Base-by-base conservation (phyloP, 1,140 invertebrate species). In the Bactericera cockerelli region DNA sequence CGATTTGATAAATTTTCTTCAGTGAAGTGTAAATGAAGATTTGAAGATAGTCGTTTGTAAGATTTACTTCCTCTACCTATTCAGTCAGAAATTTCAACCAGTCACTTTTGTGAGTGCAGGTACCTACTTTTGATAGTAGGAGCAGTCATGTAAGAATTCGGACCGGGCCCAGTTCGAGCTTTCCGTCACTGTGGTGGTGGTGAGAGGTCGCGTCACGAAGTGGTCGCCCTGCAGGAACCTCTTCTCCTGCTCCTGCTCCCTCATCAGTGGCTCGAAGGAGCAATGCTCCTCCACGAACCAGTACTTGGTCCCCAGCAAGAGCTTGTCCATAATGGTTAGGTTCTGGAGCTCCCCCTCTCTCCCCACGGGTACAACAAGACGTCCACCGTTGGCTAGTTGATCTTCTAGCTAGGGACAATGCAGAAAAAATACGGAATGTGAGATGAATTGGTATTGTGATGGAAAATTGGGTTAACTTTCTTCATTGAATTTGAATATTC, bases 341-440 rank as follows among this genome's bases (percentile, higher is more conserved):
- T 49, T 49, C 22, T 49, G 42, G 3, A 22, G n/a, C 19, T 49
- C 42, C 42, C 42, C 42, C 19, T 49, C 42, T 49, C 22, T 49
- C n/a, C n/a, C 42, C 8, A 49, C 42, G n/a, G 42, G 42, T 22
- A 49, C 42, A 49, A 49, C 42, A 49, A 49, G 42, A 10, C 42
- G 6, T 49, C 42, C 42, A n/a, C 42, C 42, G 19, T 49, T 49
- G 4, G 4, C n/a, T 22, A 49, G 19, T 49, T 49, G 42, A 49
- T 49, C 42, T 49, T 49, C 42, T 49, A 49, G 42, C 42, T 49
- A 49, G n/a, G n/a, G n/a, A 16, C 6, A 22, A 22, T 22, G 19
- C n/a, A 49, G 19, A 22, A 49, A n/a, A 49, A 4, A 49, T 36
- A 36, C 16, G 10, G 33, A 36, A 36, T 36, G 10, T 36, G 10